Base-by-base conservation (phyloP, 2,797 vertebrate species). In the Callimico goeldii region DNA sequence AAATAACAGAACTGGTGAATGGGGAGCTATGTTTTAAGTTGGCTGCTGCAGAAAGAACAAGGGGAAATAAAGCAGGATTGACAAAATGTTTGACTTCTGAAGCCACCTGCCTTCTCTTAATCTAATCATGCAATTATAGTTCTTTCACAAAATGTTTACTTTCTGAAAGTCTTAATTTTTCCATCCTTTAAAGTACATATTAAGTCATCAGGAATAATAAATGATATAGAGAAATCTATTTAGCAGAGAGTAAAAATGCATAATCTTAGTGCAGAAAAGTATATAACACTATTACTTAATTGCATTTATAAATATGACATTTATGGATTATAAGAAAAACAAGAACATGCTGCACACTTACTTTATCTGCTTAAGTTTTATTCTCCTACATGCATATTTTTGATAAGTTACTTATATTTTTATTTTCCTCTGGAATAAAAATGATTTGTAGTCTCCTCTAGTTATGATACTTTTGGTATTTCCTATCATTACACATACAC, bases 231-330 rank as follows among this genome's bases (percentile, higher is more conserved):
- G 24, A 72, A 81, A 79, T 33, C 13, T 57, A 58, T 89, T 86
- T 92, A 36, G 58, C 72, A 61, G 30, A 19, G 61, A 84, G 28
- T 84, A 88, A 73, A 89, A 24, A 57, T 85, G 10, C 17, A 70
- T 24, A 28, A 36, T 58, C 6, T 81, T 72, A 43, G 14, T 52
- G 61, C 55, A 43, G 61, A 92, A 94, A 92, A 80, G 55, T 80
- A 67, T 85, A 7, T 85, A 94, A 64, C 70, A 7, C 41, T 88
- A 57, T 73, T 58, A 61, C 41, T 80, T 64, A 89, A 73, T 88
- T 85, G 20, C n/a, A 80, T 85, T 94, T 95, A 61, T 10, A 81
- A 94, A 61, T 58, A n/a, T 75, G n/a, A 75, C 26, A 72, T 75
- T 86, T 89, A 36, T 30, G 24, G n/a, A 48, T 85, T 39, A 43